Percentiles rank a stretch among this genome's conserved stretches.
phyloP scores from a whole-genome alignment of 1,140 invertebrate genomes.

The Hormaphis cornu region DNA sequence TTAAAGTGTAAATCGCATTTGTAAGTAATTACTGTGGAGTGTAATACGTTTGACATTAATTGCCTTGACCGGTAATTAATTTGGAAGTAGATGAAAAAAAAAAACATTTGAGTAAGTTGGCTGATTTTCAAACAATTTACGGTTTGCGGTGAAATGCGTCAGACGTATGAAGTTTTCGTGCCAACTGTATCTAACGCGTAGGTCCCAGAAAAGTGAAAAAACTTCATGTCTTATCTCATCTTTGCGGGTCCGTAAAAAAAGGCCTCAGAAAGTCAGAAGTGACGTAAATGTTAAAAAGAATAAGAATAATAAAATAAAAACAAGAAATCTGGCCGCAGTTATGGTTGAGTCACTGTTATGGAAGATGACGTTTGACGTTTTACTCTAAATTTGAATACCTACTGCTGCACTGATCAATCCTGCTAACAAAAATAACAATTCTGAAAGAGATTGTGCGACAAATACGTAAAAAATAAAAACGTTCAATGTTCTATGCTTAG shows the following conservation, averaged over 20 bases:
- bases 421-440: too few relatives aligned
- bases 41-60: conserved; percentile 28
- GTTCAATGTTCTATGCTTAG: too few relatives aligned
- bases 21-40: conserved; percentile 5
- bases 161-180: background rate
- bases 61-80: conserved; percentile 29
- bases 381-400: too few relatives aligned
- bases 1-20: background rate
- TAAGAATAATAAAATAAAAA: too few relatives aligned
- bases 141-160: conserved; percentile 21
- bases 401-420: too few relatives aligned
- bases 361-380: too few relatives aligned
- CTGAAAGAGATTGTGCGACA: too few relatives aligned
- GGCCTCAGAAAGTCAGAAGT: background rate
- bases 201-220: background rate
- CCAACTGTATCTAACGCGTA: conserved; percentile 7
- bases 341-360: too few relatives aligned
- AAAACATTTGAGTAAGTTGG: conserved; percentile 15
- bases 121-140: conserved; percentile 20
- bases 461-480: too few relatives aligned
- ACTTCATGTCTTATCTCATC: background rate
- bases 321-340: too few relatives aligned
- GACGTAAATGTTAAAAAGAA: background rate
- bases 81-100: conserved; percentile 3
- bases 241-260: background rate